A percentile compares a stretch with the other conserved stretches of the same genome.
Evolutionary conservation across 2,797 vertebrate species (phyloP).

Genomic region (Gallirallus australis): DNA sequence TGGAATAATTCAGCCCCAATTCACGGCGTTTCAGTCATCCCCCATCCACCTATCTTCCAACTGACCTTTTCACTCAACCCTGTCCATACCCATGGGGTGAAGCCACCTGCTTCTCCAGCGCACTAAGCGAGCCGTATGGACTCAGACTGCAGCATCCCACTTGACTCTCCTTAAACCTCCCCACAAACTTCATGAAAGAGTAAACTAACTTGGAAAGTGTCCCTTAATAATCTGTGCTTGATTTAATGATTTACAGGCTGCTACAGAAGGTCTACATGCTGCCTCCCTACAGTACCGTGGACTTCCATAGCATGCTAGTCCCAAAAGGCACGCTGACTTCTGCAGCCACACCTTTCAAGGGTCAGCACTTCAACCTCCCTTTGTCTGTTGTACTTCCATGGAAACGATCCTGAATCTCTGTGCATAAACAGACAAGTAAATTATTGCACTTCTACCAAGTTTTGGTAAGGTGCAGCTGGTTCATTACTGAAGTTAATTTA

Average conservation of each 20-base stretch:
- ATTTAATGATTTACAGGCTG: background rate
- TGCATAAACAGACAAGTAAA: background rate
- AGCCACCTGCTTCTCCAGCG: background rate
- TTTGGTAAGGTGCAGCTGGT: background rate
- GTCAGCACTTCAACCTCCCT: background rate
- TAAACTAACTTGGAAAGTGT: background rate
- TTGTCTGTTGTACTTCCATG: background rate
- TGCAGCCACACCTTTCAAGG: background rate
- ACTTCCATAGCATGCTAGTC: background rate
- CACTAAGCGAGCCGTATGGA: accelerated
- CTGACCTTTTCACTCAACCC: background rate
- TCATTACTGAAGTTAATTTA: background rate
- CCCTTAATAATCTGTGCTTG: background rate
- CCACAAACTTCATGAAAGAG: background rate
- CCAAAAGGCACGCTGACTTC: background rate
- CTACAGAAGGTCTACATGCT: background rate
- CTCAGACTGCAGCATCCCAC: background rate
- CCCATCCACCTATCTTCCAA: background rate
- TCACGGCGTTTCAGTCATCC: background rate
- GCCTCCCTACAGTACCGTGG: background rate
- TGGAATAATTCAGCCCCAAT: background rate
- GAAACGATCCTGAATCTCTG: background rate
- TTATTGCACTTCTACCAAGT: background rate
- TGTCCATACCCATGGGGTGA: accelerated
- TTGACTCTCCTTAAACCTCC: background rate